Conservation (phyloP, 2,888 invertebrate species). For the Aplocera efformata region DNA sequence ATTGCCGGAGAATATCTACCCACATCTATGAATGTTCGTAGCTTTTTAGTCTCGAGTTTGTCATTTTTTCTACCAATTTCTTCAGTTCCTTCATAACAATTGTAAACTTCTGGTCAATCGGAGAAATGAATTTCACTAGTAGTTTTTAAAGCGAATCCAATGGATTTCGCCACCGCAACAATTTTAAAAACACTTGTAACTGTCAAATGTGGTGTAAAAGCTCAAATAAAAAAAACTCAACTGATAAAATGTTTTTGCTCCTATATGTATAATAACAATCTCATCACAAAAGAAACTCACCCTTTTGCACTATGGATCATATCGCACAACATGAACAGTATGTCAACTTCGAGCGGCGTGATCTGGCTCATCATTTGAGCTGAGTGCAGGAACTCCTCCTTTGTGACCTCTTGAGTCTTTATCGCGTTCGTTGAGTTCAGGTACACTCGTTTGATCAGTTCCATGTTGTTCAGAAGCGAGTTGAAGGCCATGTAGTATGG, state of each 20-base stretch:
- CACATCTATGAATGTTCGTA: too few relatives aligned
- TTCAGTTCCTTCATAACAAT: neutral
- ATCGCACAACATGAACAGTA: constrained; percentile 95
- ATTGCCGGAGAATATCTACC: too few relatives aligned
- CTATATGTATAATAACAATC: too few relatives aligned
- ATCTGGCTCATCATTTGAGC: constrained; percentile 99
- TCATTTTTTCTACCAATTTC: constrained; percentile 1
- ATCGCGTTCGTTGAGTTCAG: constrained; percentile 93
- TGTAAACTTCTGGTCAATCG: constrained; percentile 1
- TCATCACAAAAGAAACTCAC: too few relatives aligned
- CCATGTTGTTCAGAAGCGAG: constrained; percentile 98
- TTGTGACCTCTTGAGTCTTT: constrained; percentile 91
- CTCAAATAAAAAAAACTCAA: too few relatives aligned
- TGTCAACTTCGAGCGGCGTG: constrained; percentile 97
- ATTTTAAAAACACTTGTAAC: neutral
- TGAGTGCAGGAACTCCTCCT: constrained; percentile 98
- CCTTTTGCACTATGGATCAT: constrained; percentile 91
- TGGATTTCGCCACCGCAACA: constrained; percentile 3
- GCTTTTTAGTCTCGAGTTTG: neutral
- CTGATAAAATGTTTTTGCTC: too few relatives aligned
- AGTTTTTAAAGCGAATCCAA: neutral
- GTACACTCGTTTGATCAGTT: constrained; percentile 97
- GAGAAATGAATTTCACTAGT: neutral
- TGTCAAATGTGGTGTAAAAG: neutral
- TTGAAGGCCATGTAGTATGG: constrained; percentile 99